A percentile compares a stretch with the other conserved stretches of the same genome.
Conservation (phyloP, 1,140 invertebrate species). For the Solenopsis invicta region DNA sequence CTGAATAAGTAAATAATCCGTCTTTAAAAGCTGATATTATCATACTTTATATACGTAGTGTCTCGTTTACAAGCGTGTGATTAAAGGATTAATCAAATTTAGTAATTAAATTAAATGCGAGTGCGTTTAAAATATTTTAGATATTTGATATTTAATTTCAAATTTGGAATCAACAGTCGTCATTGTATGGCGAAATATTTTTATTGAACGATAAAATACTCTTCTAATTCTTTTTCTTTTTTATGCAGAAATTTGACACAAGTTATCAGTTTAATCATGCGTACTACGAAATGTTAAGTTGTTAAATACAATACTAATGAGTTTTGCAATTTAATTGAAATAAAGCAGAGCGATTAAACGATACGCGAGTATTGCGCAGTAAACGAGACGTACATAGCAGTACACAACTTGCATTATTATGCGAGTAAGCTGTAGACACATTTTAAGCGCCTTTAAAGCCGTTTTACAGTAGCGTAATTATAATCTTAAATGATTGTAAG, state of each 20-base stretch:
- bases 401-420: constrained; percentile 13
- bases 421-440: constrained; percentile 2
- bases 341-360: constrained; percentile 13
- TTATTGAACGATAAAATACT: not conserved
- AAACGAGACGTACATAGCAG: not conserved
- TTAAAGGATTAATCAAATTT: not conserved
- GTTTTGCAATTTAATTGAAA: constrained; percentile 35
- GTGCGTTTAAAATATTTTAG: not conserved
- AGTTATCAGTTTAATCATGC: not conserved
- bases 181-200: not conserved
- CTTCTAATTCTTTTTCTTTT: not conserved
- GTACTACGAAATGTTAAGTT: not conserved
- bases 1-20: constrained; percentile 55
- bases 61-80: not conserved
- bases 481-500: no score
- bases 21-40: constrained; percentile 15
- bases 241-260: not conserved
- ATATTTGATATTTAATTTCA: not conserved
- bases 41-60: not conserved
- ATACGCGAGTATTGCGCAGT: not conserved
- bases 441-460: not conserved
- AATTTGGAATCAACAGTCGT: not conserved
- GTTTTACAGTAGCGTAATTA: no score
- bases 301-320: constrained; percentile 10
- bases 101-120: not conserved